Evolutionary conservation across 1,140 invertebrate genomes (phyloP), one percentile per base, ranked within the genome.

Genomic region (Mactra quadrangularis): DNA sequence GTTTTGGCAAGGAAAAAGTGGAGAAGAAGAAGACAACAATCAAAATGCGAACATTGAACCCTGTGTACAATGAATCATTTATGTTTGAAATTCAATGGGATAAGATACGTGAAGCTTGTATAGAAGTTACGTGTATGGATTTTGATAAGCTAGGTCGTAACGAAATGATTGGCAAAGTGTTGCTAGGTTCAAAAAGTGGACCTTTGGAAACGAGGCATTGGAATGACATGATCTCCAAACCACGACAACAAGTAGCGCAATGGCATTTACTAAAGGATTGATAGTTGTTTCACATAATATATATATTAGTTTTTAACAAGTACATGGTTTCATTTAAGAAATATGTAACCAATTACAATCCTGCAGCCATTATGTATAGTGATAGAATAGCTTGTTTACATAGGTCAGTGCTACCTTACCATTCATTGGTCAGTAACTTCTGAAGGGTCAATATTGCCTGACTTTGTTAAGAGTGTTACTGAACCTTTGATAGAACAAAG

Each of bases 131-230:
- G 94, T 96, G 97, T 64, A 97, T 98, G 91, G 97, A 98, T 93
- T 98, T 97, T 91, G 97, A 98, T 93, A 97, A 97, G 91, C 96
- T 97, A 77, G 96, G 97, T 15, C 95, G 96, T 17, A 97, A 98
- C 90, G 97, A 98, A 91, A 93, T 97, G 79, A 96, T 98, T 93
- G 97, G 97, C n/a, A 97, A 96, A 91, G 95, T 96, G 15, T 95
- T 96, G 11, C 96, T 97, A 55, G 97, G 97, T 0, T 95, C 95
- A 2, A 95, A 94, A 64, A 95, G 96, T 87, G 96, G 97, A 70
- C 96, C 96, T 25, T 95, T 96, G 52, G 97, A 97, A 25, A 95
- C 96, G 60, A 96, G 97, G 90, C 97, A 98, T 90, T 98, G 97
- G 97, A 94, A 96, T 64, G 96, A 97, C 92, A 97, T 97, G 96